Conservation (phyloP, 2,888 invertebrate genomes). For the Macrophya annulata region DNA sequence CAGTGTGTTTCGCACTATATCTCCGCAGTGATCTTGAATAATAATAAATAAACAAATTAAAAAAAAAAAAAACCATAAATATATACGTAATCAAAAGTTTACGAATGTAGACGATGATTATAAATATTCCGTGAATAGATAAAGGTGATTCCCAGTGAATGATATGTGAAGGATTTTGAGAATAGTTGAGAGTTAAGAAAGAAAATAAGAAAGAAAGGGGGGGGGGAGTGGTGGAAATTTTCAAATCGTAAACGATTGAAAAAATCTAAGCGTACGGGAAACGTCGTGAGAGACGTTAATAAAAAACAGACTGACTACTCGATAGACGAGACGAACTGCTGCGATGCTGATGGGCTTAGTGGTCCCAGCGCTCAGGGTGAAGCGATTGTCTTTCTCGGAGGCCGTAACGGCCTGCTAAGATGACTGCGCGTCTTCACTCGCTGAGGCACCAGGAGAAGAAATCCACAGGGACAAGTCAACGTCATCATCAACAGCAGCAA, state of each 20-base stretch:
- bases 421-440: slow-evolving; percentile 79
- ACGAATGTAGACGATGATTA: background rate
- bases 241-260: background rate
- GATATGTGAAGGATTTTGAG: background rate
- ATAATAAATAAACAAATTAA: background rate
- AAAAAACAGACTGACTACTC: background rate
- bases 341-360: slow-evolving; percentile 76
- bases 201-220: too few species aligned
- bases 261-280: background rate
- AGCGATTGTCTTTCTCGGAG: slow-evolving; percentile 68
- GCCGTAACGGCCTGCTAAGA: slow-evolving; percentile 77
- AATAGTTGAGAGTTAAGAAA: too few species aligned
- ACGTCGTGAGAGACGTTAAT: slow-evolving; percentile 5
- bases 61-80: background rate
- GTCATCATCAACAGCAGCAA: slow-evolving; percentile 68
- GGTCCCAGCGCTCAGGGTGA: slow-evolving; percentile 72
- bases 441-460: slow-evolving; percentile 78
- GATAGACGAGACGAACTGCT: slow-evolving; percentile 44
- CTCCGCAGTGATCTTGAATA: background rate
- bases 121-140: background rate
- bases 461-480: slow-evolving; percentile 67
- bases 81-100: slow-evolving; percentile 10
- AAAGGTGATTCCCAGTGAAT: background rate
- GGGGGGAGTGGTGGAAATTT: too few species aligned
- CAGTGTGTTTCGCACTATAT: background rate